These are phyloP conservation scores for Limanda limanda DNA, from an alignment of 2,113 vertebrate species.

Conservation along the genomic window DNA sequence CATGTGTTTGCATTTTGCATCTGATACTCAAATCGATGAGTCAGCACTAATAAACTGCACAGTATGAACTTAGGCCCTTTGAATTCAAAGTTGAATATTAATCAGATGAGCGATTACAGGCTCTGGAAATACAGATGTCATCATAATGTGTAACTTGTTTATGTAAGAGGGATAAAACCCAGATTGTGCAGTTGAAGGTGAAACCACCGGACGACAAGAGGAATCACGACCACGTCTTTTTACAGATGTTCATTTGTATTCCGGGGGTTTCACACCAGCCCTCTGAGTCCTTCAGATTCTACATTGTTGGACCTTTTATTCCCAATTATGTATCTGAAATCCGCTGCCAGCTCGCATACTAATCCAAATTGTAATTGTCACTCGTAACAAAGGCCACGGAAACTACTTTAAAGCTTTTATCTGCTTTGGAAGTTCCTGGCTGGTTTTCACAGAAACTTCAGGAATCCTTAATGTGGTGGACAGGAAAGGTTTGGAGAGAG, in stretches of 20 bases:
- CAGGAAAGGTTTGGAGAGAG: background rate
- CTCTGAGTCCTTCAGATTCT: slow-evolving; percentile 15
- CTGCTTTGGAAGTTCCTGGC: slow-evolving; percentile 30
- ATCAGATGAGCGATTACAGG: background rate
- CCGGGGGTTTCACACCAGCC: slow-evolving; percentile 10
- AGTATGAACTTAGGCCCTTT: background rate
- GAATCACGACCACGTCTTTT: slow-evolving; percentile 12
- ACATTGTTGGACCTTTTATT: background rate
- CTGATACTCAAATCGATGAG: background rate
- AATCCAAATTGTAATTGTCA: slow-evolving; percentile 54
- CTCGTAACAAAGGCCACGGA: slow-evolving; percentile 44
- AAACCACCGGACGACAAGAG: background rate
- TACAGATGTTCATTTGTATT: slow-evolving; percentile 50
- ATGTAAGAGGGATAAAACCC: background rate
- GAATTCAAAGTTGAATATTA: background rate
- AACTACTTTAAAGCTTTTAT: slow-evolving; percentile 36
- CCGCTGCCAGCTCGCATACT: slow-evolving; percentile 43
- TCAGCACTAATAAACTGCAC: background rate
- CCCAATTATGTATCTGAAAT: slow-evolving; percentile 41
- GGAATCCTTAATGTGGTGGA: slow-evolving; percentile 20
- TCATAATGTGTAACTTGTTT: background rate
- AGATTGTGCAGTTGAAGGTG: slow-evolving; percentile 19
- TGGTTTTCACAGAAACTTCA: slow-evolving; percentile 10
- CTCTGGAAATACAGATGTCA: background rate
- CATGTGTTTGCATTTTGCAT: background rate